Conservation (phyloP, 1,140 invertebrate species). For the Macrosteles quadrilineatus region DNA sequence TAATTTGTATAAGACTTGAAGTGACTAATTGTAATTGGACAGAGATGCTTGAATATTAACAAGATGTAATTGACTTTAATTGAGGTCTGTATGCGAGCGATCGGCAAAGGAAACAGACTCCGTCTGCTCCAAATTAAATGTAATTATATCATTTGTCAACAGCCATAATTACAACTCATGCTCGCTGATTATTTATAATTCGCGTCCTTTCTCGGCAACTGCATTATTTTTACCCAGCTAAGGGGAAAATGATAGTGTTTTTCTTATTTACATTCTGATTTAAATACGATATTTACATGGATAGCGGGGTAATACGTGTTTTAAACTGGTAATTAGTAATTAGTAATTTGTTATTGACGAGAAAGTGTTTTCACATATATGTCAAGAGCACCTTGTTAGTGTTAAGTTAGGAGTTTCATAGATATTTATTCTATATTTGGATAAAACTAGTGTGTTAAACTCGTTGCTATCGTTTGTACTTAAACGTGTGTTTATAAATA, state of each 20-base stretch:
- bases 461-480: too few species aligned
- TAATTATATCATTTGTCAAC: constrained; percentile 17
- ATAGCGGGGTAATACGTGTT: background rate
- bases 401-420: too few species aligned
- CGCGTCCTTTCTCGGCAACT: background rate
- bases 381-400: too few species aligned
- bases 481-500: too few species aligned
- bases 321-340: background rate
- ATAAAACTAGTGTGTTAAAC: too few species aligned
- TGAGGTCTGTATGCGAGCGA: background rate
- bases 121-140: background rate
- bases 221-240: background rate
- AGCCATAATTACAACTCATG: background rate
- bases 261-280: background rate
- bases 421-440: too few species aligned
- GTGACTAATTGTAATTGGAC: too few species aligned
- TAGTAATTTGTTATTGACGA: too few species aligned
- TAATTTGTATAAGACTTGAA: too few species aligned
- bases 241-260: constrained; percentile 8
- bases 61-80: constrained; percentile 3
- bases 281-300: background rate
- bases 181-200: constrained; percentile 5
- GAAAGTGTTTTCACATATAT: too few species aligned
- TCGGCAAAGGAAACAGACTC: background rate
- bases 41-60: constrained; percentile 4